These are phyloP conservation scores for Emydura subglobosa DNA, from an alignment of 2,113 vertebrate genomes.

Conservation along the genomic window DNA sequence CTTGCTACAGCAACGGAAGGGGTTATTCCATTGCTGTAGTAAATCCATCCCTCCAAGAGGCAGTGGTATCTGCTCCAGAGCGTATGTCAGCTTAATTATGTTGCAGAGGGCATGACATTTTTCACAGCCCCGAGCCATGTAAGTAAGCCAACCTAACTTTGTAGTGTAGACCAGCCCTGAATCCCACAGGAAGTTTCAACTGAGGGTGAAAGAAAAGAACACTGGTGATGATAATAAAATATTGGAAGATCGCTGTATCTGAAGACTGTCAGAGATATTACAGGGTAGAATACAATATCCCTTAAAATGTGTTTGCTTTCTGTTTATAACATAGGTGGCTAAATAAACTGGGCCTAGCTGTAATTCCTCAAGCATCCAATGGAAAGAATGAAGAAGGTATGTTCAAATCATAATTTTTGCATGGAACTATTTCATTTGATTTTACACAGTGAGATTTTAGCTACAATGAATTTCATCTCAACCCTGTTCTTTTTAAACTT, in stretches of 20 bases:
- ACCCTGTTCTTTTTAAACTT: neutral
- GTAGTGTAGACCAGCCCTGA: neutral
- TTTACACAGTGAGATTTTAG: neutral
- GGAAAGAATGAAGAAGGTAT: conserved; percentile 83
- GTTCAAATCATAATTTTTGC: neutral
- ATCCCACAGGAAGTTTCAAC: neutral
- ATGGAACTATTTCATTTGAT: neutral
- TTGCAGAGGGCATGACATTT: neutral
- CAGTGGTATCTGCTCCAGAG: neutral
- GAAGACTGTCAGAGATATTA: neutral
- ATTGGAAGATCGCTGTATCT: neutral
- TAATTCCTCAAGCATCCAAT: conserved; percentile 80
- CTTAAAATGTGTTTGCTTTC: conserved; percentile 23
- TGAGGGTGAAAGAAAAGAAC: neutral
- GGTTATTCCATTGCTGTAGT: neutral
- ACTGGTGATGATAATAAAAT: neutral
- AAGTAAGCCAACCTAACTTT: neutral
- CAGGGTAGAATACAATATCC: accelerated
- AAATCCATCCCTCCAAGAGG: neutral
- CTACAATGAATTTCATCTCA: neutral
- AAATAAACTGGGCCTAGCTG: conserved; percentile 92
- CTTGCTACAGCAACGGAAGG: neutral
- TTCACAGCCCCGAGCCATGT: neutral
- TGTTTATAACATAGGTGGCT: conserved; percentile 87
- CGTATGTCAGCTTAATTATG: neutral